Base-by-base conservation (phyloP, 2,113 vertebrate genomes). In the Anoplopoma fimbria region DNA sequence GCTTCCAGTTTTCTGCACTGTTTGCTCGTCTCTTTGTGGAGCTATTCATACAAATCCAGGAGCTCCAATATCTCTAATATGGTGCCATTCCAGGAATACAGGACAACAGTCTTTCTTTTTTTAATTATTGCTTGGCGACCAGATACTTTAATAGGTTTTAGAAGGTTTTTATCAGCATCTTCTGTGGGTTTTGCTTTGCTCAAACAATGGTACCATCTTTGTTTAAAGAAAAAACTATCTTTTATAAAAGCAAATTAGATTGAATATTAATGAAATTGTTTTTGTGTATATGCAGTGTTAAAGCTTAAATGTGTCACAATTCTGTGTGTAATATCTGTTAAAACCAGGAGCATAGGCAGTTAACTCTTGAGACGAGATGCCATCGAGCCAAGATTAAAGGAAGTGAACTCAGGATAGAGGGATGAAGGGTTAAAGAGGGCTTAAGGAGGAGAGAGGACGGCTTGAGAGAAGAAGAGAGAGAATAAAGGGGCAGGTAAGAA, bases 311-410 rank as follows among this genome's bases (percentile, higher is more conserved):
- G 9, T 31, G 1, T 27, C n/a, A n/a, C n/a, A n/a, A n/a, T 23
- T 62, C 6, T 68, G 17, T 55, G n/a, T 55, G 25, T 58, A 45
- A 69, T 69, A 84, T 86, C 78, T 85, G 81, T 4, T 77, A 36
- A n/a, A 40, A 71, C 6, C 79, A 78, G 70, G 62, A 70, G 40
- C 17, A 29, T 19, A 42, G 58, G 80, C 69, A 1, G 84, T 89
- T 83, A 76, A 85, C 79, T 62, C 67, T 51, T n/a, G 31, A 80
- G 74, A 60, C 0, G 0, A 80, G 79, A 83, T 87, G 55, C 69
- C 69, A 74, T 87, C 84, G 2, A 23, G 49, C 38, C 0, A 36
- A 61, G 71, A 85, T 85, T 72, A 75, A 69, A 23, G 45, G 14
- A 38, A 85, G 51, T 87, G 69, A 71, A 62, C 51, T 45, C 27